Base-by-base conservation (phyloP, 1,140 invertebrate genomes). In the Cepaea nemoralis region DNA sequence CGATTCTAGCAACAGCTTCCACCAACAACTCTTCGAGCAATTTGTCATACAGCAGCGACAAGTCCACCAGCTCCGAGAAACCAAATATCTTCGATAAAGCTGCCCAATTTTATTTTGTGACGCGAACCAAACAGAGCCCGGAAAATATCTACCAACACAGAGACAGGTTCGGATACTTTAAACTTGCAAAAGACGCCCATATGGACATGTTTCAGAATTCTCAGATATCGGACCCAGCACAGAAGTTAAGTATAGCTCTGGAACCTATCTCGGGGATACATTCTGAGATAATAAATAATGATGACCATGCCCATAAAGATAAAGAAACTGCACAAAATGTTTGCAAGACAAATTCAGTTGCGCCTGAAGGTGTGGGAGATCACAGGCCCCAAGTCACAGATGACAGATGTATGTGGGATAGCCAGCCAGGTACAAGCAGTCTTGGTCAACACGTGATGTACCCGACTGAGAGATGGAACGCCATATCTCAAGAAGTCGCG, bases 1-100 rank as follows among this genome's bases (percentile, higher is more conserved):
- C 33, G 39, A 16, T 35, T 1, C 27, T 39, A 3, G 19, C 27
- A n/a, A 33, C 33, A 1, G 55, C 50, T 8, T 77, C 75, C 6
- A 77, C 75, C 1, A 77, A 77, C 24, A 77, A 77, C 35, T 77
- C 75, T 8, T 33, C 75, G 0, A 77, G 75, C 59, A 63, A 63
- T 33, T 22, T 39, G 14, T 40, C 75, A 12, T 75, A 75, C 73
- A 75, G 33, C 37, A 45, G 69, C 40, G 37, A 33, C 35, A 39
- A 39, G 37, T 39, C 69, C 6, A 5, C 6, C 31, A 12, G 45
- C 10, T 42, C 73, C 24, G 69, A 24, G 6, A 39, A 39, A 8
- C 35, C 10, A 22, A 70, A 40, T 55, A 14, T 14, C 3, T 55
- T 24, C 1, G 27, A 3, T 2, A 42, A 70, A 24, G 24, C 69